Evolutionary conservation across 2,113 vertebrate species (phyloP).

Genomic region (Gavialis gangeticus): DNA sequence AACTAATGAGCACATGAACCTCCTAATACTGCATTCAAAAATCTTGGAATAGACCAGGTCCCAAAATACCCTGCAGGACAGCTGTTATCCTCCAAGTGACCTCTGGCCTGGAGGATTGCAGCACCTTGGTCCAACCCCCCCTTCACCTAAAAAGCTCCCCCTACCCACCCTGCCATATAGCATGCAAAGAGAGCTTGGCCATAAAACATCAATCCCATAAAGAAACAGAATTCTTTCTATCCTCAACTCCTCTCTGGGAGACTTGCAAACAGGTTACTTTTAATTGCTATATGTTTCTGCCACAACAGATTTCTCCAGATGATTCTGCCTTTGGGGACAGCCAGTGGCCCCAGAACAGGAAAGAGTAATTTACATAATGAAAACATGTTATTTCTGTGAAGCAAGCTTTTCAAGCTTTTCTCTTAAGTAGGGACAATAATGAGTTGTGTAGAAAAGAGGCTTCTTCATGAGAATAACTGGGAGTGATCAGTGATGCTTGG

Average conservation of each 20-base stretch:
- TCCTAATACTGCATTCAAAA: neutral
- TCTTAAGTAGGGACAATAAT: neutral
- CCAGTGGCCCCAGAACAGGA: neutral
- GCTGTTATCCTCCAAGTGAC: neutral
- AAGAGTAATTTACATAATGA: neutral
- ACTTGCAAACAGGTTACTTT: neutral
- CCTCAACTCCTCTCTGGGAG: neutral
- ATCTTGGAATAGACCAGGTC: neutral
- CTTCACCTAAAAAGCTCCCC: neutral
- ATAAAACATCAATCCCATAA: neutral
- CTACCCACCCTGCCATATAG: neutral
- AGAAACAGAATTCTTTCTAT: neutral
- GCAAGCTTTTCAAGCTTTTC: neutral
- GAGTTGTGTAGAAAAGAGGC: neutral
- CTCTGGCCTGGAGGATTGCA: neutral
- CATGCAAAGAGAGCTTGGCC: neutral
- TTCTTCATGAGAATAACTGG: neutral
- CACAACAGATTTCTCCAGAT: neutral
- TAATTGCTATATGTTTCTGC: neutral
- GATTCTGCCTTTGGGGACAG: neutral
- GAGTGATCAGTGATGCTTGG: neutral
- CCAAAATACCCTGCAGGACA: neutral
- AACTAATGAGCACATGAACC: neutral
- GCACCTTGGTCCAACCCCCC: neutral
- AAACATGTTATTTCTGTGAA: neutral